Evolutionary conservation across 2,113 vertebrate species (phyloP).

Genomic region (Otis tarda): DNA sequence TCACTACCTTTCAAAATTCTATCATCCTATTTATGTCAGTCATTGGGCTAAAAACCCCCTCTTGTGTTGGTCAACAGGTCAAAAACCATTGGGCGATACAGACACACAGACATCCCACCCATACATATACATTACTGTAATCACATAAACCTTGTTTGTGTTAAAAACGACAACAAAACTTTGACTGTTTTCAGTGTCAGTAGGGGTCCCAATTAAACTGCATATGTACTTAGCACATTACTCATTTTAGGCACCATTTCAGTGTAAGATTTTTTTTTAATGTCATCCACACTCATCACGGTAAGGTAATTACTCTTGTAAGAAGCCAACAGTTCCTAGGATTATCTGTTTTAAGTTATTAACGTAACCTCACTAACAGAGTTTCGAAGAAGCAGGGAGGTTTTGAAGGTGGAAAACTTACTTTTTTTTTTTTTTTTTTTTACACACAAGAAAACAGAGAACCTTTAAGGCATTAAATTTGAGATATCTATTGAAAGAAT

Average conservation of each 20-base stretch:
- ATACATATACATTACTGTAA: fast-evolving
- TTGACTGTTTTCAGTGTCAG: not conserved
- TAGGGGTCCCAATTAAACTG: not conserved
- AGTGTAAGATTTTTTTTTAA: not conserved
- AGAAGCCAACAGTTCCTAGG: not conserved
- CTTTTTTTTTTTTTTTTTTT: not conserved
- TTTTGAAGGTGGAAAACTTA: not conserved
- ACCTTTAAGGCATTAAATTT: not conserved
- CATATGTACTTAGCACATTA: not conserved
- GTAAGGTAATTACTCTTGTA: not conserved
- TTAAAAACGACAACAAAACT: not conserved
- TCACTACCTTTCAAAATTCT: not conserved
- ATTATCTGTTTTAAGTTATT: not conserved
- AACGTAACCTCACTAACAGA: not conserved
- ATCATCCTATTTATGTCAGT: not conserved
- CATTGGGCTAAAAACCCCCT: not conserved
- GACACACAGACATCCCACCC: not conserved
- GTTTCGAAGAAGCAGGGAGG: not conserved
- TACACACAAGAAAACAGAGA: not conserved
- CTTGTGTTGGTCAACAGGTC: not conserved
- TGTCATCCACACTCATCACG: not conserved
- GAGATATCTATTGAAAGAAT: not conserved
- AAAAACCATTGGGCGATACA: not conserved
- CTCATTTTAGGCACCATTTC: not conserved
- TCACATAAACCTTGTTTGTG: not conserved